Conservation (phyloP, 2,113 vertebrate genomes). For the Peromyscus polionotus region DNA sequence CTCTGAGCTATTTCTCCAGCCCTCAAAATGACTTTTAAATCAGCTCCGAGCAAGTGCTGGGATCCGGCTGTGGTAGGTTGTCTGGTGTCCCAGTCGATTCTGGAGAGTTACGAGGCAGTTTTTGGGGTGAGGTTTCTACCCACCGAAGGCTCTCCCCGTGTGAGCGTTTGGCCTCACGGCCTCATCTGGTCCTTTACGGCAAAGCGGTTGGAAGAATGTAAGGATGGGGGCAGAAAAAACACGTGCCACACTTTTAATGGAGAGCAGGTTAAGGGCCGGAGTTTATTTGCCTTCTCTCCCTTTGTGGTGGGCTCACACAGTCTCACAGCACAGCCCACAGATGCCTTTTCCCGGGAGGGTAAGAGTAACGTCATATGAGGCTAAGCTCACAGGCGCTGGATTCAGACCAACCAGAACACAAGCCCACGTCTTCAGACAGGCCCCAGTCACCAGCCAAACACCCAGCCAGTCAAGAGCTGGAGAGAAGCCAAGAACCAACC, state of each 20-base stretch:
- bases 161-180: neutral
- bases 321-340: neutral
- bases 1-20: too few species aligned
- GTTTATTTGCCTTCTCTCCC: neutral
- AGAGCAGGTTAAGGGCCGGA: neutral
- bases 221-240: neutral
- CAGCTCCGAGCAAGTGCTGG: neutral
- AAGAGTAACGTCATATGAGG: neutral
- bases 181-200: neutral
- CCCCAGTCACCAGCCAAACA: neutral
- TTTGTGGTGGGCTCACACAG: neutral
- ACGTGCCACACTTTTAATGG: neutral
- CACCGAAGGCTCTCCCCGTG: neutral
- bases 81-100: neutral
- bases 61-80: neutral
- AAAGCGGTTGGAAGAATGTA: neutral
- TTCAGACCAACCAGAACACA: neutral
- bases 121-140: neutral
- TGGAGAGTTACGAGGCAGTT: neutral
- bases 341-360: neutral
- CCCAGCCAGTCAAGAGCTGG: neutral
- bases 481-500: conserved; percentile 29
- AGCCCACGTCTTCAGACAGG: neutral
- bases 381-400: neutral
- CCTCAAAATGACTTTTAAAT: neutral